Evolutionary conservation across 2,888 invertebrate species (phyloP), one percentile per base, ranked within the genome.

Genomic region (Noctua janthina): DNA sequence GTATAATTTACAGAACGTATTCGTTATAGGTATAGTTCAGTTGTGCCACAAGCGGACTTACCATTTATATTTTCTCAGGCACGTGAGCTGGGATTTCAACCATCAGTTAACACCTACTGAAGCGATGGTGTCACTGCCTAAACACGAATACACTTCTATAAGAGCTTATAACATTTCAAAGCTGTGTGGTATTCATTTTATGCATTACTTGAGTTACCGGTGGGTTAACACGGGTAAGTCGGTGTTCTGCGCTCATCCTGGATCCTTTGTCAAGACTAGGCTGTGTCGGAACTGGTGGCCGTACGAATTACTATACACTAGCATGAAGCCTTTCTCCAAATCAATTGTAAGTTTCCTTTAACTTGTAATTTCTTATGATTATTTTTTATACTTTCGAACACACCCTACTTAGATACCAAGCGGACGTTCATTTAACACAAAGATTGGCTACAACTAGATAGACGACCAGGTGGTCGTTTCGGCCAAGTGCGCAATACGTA

Each of bases 311-410:
- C 93, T 99, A 0, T 99, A 99, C 93, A 97, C 97, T 10, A 68
- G 98, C 0, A 98, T 98, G 87, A 96, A 98, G 84, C 99, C 99
- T 6, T 99, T 99, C 94, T 98, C 99, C 10, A 99, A 99, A 95
- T 98, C 98, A 43, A 94, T 99, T 97, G 99, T 99, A 95, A 97
- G 97, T 95, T 76, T 51, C 4, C 39, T 29, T 56, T 71, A 43
- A 29, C 17, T 17, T 56, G 29, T 43, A 54, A 23, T 46, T n/a
- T 79, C 13, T 79, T 43, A 62, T 15, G 29, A 6, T 23, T 51
- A 6, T 23, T 11, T 51, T 11, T 43, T 43, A 23, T 43, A 49
- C 7, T 15, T 23, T 49, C 20, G 7, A 49, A 67, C 17, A 68
- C 56, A 35, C 39, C 39, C 7, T 62, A 66, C 8, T 4, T 11